These are phyloP conservation scores for Telmatherina bonti DNA, from an alignment of 2,797 vertebrate genomes.

Conservation along the genomic window DNA sequence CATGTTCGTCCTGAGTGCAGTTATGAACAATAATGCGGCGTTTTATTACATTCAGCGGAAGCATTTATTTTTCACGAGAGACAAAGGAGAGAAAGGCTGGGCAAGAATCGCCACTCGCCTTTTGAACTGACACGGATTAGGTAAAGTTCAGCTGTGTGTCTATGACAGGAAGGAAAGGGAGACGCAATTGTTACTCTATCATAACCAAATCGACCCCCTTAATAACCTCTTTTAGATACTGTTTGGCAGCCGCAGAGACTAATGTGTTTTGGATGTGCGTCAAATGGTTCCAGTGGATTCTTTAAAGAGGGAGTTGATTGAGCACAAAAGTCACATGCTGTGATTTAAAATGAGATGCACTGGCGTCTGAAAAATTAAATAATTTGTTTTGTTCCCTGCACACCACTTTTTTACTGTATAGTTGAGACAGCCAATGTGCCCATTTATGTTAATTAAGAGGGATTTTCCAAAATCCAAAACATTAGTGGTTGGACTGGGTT, in stretches of 20 bases:
- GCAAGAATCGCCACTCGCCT: conserved; percentile 54
- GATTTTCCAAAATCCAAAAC: conserved; percentile 54
- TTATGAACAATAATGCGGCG: conserved; percentile 81
- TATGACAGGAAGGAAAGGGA: conserved; percentile 66
- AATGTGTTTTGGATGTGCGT: conserved; percentile 51
- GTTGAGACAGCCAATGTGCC: not conserved
- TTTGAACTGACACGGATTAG: conserved; percentile 68
- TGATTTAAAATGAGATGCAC: conserved; percentile 48
- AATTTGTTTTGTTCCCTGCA: conserved; percentile 31
- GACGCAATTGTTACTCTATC: conserved; percentile 58
- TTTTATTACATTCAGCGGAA: conserved; percentile 86
- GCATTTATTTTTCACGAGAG: conserved; percentile 85
- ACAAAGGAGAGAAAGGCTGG: conserved; percentile 69
- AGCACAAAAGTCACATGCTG: conserved; percentile 22
- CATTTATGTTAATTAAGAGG: conserved; percentile 33
- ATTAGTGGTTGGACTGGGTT: conserved; percentile 46
- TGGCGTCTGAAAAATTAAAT: conserved; percentile 39
- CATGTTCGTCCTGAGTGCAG: conserved; percentile 81
- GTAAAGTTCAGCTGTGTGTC: conserved; percentile 31
- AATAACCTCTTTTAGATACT: conserved; percentile 37
- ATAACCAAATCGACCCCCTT: conserved; percentile 48
- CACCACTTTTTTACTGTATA: not conserved
- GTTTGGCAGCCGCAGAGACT: conserved; percentile 57
- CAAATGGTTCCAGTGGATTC: conserved; percentile 35
- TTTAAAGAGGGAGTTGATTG: conserved; percentile 37